Base-by-base conservation (phyloP, 2,797 vertebrate species). In the Chelidonichthys spinosus region DNA sequence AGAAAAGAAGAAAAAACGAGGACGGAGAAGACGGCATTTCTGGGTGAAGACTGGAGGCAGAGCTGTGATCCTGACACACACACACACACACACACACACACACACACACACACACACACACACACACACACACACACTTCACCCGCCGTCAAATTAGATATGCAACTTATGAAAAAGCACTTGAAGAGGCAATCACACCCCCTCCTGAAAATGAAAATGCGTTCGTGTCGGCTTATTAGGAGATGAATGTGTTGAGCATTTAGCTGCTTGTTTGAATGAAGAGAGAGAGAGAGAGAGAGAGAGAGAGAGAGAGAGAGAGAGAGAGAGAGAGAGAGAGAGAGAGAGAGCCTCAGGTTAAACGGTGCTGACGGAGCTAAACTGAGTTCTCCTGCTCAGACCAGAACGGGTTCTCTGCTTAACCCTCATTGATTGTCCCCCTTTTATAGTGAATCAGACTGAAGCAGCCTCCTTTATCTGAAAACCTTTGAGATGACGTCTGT, bases 71-170 rank as follows among this genome's bases (percentile, higher is more conserved):
- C 25, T 25, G 25, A 25, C 25, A 25, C 25, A 25, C 25, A 25
- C 25, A 25, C 25, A 25, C 25, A 25, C 25, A 25, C 25, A 25
- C 25, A 25, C 25, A 25, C 25, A 25, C 25, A 25, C 25, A 25
- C 25, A 25, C 25, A 25, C 25, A 25, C 25, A 25, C 25, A 25
- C 25, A 25, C 25, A 25, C 25, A 25, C 25, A 25, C 25, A 25
- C 25, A 25, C 25, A 25, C 25, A 25, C 25, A 25, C 25, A 25
- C 25, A 88, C 81, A 89, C 86, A 89, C 86, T 84, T 90, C 86
- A 88, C 73, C 69, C 88, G 85, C 77, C 87, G 84, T 84, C 88
- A 89, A 90, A 91, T 92, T 89, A 91, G 78, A 89, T 5, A 64
- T 77, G 50, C 62, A 90, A 89, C 64, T 87, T 89, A 49, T 85